These are phyloP conservation scores for Rhorus exstirpatorius DNA, from an alignment of 2,888 invertebrate species.

Conservation along the genomic window DNA sequence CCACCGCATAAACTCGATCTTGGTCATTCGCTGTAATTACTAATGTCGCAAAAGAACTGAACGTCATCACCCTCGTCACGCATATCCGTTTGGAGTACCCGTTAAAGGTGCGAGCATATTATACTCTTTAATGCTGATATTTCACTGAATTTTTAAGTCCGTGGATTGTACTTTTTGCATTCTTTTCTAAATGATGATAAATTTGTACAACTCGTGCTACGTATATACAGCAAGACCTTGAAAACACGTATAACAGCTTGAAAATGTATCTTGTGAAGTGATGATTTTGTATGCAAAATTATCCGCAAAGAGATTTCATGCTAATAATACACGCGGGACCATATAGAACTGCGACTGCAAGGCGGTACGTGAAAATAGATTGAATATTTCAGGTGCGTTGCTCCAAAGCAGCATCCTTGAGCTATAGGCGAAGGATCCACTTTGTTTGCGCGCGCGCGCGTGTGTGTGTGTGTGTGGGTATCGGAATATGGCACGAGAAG, in stretches of 20 bases:
- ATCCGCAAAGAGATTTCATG: no score
- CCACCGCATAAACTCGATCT: conserved; percentile 9
- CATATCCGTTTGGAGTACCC: background rate
- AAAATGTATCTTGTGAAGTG: no score
- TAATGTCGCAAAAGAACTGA: background rate
- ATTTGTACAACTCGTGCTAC: no score
- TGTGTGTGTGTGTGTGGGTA: background rate
- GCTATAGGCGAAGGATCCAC: conserved; percentile 23
- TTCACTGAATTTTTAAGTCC: no score
- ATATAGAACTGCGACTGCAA: background rate
- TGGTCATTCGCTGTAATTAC: conserved; percentile 29
- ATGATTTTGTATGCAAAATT: no score
- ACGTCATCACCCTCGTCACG: background rate
- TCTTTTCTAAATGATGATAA: no score
- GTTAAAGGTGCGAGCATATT: background rate
- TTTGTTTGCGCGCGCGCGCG: no score
- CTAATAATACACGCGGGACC: no score
- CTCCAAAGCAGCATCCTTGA: conserved; percentile 10
- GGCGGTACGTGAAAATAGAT: conserved; percentile 38
- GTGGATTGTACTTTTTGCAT: no score
- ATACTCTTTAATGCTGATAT: no score
- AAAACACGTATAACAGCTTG: no score
- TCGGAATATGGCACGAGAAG: conserved; percentile 6
- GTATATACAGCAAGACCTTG: no score
- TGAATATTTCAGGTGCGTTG: conserved; percentile 37